Conservation (phyloP, 2,113 vertebrate genomes). For the Oreochromis niloticus region DNA sequence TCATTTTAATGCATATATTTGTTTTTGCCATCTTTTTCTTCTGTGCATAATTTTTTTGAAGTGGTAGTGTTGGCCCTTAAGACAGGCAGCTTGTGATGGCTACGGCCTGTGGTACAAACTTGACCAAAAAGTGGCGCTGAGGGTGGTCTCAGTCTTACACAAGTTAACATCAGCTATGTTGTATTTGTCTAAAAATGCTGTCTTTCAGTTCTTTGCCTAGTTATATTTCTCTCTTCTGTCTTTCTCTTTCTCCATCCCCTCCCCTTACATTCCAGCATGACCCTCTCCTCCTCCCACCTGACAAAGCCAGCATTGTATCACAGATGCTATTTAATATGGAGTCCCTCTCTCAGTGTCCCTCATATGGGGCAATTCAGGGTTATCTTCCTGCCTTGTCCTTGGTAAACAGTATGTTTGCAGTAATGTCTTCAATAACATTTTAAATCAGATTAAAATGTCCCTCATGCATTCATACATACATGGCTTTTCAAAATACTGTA, state of each 20-base stretch:
- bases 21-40: neutral
- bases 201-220: neutral
- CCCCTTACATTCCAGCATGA: constrained; percentile 60
- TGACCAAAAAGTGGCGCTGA: neutral
- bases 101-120: neutral
- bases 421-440: neutral
- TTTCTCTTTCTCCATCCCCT: constrained; percentile 25
- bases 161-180: neutral
- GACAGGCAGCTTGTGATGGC: neutral
- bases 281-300: constrained; percentile 66
- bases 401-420: neutral
- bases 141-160: neutral
- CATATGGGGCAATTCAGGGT: constrained; percentile 5
- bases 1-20: neutral
- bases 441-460: neutral
- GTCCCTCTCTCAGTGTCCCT: constrained; percentile 34
- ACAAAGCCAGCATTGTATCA: constrained; percentile 70
- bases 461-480: neutral
- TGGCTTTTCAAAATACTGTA: neutral
- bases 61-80: neutral
- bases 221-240: neutral
- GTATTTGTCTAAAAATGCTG: neutral
- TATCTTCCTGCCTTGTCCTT: neutral
- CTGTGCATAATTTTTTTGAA: neutral
- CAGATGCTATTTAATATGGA: constrained; percentile 64